phyloP scores from a whole-genome alignment of 2,113 vertebrate species.

The Pomatorhinus ruficollis region DNA sequence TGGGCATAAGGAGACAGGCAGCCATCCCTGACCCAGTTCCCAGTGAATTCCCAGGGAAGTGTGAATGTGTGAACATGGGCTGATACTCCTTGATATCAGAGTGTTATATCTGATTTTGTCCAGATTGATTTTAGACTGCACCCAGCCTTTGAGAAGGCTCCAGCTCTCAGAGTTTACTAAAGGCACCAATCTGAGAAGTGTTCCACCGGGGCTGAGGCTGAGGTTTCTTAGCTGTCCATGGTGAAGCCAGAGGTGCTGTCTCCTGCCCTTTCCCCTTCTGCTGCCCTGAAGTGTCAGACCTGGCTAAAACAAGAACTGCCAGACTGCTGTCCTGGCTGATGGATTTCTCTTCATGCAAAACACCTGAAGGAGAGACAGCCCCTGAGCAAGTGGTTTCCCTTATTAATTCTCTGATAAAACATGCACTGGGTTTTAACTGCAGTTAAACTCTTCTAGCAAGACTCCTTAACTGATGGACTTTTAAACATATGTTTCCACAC shows the following conservation, averaged over 20 bases:
- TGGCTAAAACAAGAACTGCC: not conserved
- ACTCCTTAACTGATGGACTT: not conserved
- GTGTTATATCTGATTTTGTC: not conserved
- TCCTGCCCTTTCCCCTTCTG: not conserved
- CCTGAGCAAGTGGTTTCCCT: not conserved
- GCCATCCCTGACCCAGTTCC: not conserved
- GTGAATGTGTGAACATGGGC: not conserved
- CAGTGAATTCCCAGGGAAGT: not conserved
- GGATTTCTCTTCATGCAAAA: not conserved
- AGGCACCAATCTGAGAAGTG: not conserved
- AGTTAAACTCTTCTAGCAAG: not conserved
- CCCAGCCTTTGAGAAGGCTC: not conserved
- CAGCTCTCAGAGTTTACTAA: not conserved
- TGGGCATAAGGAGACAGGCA: not conserved
- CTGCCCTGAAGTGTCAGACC: not conserved
- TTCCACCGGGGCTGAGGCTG: fast-evolving
- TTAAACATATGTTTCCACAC: not conserved
- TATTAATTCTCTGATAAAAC: not conserved
- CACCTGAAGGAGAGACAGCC: not conserved
- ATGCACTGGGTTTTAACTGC: not conserved
- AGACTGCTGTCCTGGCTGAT: not conserved
- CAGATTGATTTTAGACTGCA: not conserved
- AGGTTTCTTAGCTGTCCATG: not conserved
- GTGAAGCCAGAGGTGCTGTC: not conserved
- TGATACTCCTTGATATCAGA: not conserved